Conservation (phyloP, 2,888 invertebrate genomes). For the Apotomis turbidana region DNA sequence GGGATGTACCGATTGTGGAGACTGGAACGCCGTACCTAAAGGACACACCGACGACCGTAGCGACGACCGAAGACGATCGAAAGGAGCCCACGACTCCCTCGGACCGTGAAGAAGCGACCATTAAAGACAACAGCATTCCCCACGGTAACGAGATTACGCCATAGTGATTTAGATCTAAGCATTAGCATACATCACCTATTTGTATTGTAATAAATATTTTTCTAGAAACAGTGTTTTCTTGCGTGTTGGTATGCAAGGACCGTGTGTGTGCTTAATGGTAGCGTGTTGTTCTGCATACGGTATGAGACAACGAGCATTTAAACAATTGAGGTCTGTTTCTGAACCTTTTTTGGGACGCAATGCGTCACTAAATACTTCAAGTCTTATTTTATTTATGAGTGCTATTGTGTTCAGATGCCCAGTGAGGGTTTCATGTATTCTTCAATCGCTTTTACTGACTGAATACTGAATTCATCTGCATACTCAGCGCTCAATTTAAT, state of each 20-base stretch:
- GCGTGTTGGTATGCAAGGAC: conserved; percentile 57
- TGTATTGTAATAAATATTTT: conserved; percentile 79
- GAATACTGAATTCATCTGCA: neutral
- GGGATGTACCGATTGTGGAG: conserved; percentile 68
- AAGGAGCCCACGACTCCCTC: conserved; percentile 67
- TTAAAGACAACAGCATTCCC: conserved; percentile 70
- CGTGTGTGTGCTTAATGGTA: conserved; percentile 46
- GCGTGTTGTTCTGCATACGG: conserved; percentile 36
- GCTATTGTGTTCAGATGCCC: conserved; percentile 17
- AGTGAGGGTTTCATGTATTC: conserved; percentile 7
- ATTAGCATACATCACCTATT: conserved; percentile 62
- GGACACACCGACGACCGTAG: conserved; percentile 41
- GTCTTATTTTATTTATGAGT: conserved; percentile 25
- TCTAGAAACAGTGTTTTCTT: conserved; percentile 63
- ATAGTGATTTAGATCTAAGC: conserved; percentile 69
- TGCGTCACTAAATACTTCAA: conserved; percentile 33
- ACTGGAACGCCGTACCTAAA: conserved; percentile 60
- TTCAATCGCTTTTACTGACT: conserved; percentile 7
- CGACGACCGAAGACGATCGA: conserved; percentile 55
- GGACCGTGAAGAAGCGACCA: conserved; percentile 63
- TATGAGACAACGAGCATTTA: conserved; percentile 44
- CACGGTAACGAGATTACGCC: conserved; percentile 68
- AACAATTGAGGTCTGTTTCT: conserved; percentile 57
- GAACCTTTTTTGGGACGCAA: conserved; percentile 36
- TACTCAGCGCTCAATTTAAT: neutral